Conservation (phyloP, 2,113 vertebrate genomes). For the Aspiorhynchus laticeps region DNA sequence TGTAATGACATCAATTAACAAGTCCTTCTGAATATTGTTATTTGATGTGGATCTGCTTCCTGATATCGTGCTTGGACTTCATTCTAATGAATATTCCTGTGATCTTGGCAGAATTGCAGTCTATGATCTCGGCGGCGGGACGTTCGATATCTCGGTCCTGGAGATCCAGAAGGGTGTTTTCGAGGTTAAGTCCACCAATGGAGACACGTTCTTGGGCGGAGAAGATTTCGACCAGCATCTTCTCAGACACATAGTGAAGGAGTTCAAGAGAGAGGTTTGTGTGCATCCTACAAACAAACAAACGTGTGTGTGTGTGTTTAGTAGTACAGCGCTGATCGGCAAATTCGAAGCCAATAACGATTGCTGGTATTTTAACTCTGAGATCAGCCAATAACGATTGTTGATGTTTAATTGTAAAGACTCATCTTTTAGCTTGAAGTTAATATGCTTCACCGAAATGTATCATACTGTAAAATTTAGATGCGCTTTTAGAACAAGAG, state of each 20-base stretch:
- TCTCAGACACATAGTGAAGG: conserved; percentile 91
- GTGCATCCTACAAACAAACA: not conserved
- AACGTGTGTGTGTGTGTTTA: not conserved
- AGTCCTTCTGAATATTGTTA: too few species aligned
- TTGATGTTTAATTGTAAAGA: too few species aligned
- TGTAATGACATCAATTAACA: too few species aligned
- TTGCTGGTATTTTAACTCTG: not conserved
- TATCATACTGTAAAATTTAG: too few species aligned
- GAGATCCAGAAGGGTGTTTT: conserved; percentile 99
- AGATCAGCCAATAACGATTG: too few species aligned
- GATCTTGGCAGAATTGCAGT: conserved; percentile 86
- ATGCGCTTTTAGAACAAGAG: too few species aligned
- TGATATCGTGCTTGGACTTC: too few species aligned
- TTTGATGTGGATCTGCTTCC: too few species aligned
- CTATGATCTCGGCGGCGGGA: conserved; percentile 96
- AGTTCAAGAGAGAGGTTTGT: conserved; percentile 95
- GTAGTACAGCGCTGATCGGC: not conserved
- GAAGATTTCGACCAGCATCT: conserved; percentile 98
- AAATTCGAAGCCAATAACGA: not conserved
- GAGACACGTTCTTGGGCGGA: conserved; percentile 96
- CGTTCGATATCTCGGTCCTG: conserved; percentile 95
- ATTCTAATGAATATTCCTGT: not conserved
- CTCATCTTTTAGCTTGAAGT: too few species aligned
- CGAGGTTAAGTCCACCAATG: conserved; percentile 99
- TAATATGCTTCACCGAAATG: too few species aligned